Evolutionary conservation across 2,888 invertebrate genomes (phyloP).

Genomic region (Desoria tigrina): DNA sequence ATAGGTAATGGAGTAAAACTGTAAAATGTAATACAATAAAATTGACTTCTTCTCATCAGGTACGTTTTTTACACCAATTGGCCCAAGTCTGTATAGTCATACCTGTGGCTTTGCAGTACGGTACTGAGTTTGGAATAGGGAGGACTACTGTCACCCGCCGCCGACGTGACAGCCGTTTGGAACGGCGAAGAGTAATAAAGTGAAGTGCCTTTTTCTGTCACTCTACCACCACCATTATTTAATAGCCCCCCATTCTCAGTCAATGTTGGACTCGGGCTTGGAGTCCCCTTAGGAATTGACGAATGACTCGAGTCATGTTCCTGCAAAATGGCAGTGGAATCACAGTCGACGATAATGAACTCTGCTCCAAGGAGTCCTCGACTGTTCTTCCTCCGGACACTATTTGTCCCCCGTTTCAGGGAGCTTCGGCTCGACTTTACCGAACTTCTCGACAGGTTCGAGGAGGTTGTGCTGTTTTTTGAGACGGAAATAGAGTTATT

Average conservation of each 20-base stretch:
- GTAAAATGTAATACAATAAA: no score
- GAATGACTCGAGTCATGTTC: constrained; percentile 31
- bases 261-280: constrained; percentile 10
- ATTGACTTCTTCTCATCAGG: no score
- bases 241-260: background rate
- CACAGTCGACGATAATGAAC: constrained; percentile 38
- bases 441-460: constrained; percentile 5
- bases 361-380: constrained; percentile 34
- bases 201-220: background rate
- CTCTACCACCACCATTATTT: background rate
- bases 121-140: constrained; percentile 32
- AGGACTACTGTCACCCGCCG: constrained; percentile 2
- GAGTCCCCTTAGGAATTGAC: constrained; percentile 30
- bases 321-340: constrained; percentile 34
- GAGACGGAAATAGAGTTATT: constrained; percentile 35
- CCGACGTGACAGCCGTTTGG: constrained; percentile 16
- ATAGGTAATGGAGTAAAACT: no score
- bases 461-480: constrained; percentile 31
- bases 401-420: constrained; percentile 23
- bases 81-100: constrained; percentile 37
- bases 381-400: constrained; percentile 26
- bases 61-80: constrained; percentile 37
- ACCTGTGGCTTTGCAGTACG: constrained; percentile 37
- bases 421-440: constrained; percentile 32
- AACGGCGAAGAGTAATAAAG: background rate